Evolutionary conservation across 2,888 invertebrate genomes (phyloP), one percentile per base, ranked within the genome.

Genomic region (Melanostoma scalare): DNA sequence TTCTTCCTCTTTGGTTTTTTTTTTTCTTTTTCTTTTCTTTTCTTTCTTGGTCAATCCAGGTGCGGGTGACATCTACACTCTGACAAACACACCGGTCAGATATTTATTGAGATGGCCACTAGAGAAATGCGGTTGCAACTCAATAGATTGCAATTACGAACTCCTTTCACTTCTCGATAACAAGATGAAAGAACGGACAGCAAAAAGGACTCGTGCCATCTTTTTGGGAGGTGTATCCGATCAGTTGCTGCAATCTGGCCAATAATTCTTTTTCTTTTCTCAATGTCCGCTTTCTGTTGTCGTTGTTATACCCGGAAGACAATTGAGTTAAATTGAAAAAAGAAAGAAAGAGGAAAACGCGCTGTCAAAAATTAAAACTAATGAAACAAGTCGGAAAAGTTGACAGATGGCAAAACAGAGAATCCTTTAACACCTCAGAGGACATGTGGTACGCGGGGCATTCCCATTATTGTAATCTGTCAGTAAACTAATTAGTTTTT

Each of bases 61-160:
- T 82, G 82, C 82, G 71, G 67, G 81, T 72, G 76, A 72, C 76
- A 65, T 48, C 56, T 38, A 68, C 31, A 20, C 8, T 6, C 5
- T 30, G 56, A 30, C 44, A 53, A 36, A 56, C 40, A 60, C 82
- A 69, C 81, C 82, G 68, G 52, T 77, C 77, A 73, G 44, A 53
- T 30, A 76, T 71, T 75, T 71, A 71, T 80, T 72, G 48, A 65
- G 82, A 77, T 68, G 58, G 72, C 63, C 77, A 82, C 82, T 69
- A 82, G 82, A 82, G 82, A 82, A 74, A 77, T 77, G 77, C 69
- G 73, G 77, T 77, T 73, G 72, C 67, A 61, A 48, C 20, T 82
- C 81, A 82, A 82, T 82, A 77, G 82, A 74, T 82, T 63, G 56
- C 77, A 82, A 82, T 82, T 82, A 82, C 20, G 82, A 69, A 82